phyloP scores from a whole-genome alignment of 2,888 invertebrate genomes.

The Mystacides longicornis region DNA sequence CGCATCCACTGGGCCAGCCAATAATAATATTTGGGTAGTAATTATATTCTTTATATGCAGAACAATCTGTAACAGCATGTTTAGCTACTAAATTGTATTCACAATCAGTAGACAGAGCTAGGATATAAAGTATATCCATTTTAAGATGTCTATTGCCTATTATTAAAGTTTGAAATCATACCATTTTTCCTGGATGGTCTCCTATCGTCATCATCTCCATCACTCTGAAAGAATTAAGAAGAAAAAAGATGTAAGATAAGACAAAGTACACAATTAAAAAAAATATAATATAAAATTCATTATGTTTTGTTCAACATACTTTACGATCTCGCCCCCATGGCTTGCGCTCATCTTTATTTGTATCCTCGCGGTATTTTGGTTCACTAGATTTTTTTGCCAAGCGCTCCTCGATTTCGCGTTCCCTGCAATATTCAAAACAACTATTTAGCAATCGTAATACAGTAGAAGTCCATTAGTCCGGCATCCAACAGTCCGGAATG shows the following conservation, averaged over 20 bases:
- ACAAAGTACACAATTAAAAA: not conserved
- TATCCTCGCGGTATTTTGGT: slow-evolving; percentile 18
- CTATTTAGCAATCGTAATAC: not conserved
- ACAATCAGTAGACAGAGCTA: no score
- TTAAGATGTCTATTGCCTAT: no score
- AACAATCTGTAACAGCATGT: no score
- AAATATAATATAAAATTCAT: slow-evolving; percentile 4
- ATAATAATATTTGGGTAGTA: no score
- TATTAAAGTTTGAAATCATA: no score
- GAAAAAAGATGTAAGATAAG: not conserved
- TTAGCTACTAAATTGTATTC: no score
- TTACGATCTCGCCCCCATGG: slow-evolving; percentile 25
- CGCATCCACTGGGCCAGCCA: no score
- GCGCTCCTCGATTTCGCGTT: slow-evolving; percentile 86
- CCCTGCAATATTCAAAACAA: slow-evolving; percentile 36
- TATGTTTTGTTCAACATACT: slow-evolving; percentile 10
- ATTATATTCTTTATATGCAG: no score
- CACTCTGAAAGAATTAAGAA: slow-evolving; percentile 15
- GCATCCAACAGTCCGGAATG: no score
- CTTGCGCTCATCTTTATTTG: slow-evolving; percentile 21
- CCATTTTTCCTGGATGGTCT: slow-evolving; percentile 28
- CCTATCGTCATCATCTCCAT: slow-evolving; percentile 18
- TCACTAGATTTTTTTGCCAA: slow-evolving; percentile 55
- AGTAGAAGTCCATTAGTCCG: no score
- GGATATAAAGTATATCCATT: no score